Conservation (phyloP, 2,113 vertebrate species). For the Platichthys stellatus region DNA sequence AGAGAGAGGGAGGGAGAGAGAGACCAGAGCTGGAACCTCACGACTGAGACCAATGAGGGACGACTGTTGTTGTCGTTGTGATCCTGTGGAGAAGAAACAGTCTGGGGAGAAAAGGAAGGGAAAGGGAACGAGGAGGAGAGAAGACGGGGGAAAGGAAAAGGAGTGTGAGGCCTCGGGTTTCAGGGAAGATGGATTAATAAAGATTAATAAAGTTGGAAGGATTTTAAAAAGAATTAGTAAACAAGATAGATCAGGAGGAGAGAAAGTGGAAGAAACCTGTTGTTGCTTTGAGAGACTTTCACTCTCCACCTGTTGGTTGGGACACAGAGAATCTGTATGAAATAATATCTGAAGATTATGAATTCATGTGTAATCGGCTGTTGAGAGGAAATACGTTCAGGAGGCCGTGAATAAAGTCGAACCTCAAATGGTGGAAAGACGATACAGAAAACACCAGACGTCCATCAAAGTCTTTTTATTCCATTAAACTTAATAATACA, state of each 20-base stretch:
- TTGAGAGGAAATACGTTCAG: no score
- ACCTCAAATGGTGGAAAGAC: no score
- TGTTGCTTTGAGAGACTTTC: slow-evolving; percentile 18
- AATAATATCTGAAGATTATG: neutral
- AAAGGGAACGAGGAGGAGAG: neutral
- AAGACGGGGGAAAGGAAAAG: neutral
- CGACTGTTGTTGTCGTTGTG: no score
- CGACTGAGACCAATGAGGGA: no score
- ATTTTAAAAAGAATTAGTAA: slow-evolving; percentile 26
- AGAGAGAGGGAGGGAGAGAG: neutral
- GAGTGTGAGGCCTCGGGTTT: slow-evolving; percentile 36
- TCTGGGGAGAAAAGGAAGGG: neutral
- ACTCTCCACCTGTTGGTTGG: slow-evolving; percentile 57
- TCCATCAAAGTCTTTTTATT: no score
- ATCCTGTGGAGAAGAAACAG: slow-evolving; percentile 27
- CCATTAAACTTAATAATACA: no score
- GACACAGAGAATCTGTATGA: slow-evolving; percentile 20
- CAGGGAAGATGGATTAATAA: neutral
- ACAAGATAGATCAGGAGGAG: slow-evolving; percentile 16
- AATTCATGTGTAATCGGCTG: no score
- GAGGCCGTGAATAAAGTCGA: no score
- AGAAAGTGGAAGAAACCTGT: neutral
- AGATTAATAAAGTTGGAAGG: slow-evolving; percentile 4
- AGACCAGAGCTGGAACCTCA: no score
- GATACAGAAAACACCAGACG: no score